Evolutionary conservation across 2,797 vertebrate species (phyloP).

Genomic region (Cephalopachus bancanus): DNA sequence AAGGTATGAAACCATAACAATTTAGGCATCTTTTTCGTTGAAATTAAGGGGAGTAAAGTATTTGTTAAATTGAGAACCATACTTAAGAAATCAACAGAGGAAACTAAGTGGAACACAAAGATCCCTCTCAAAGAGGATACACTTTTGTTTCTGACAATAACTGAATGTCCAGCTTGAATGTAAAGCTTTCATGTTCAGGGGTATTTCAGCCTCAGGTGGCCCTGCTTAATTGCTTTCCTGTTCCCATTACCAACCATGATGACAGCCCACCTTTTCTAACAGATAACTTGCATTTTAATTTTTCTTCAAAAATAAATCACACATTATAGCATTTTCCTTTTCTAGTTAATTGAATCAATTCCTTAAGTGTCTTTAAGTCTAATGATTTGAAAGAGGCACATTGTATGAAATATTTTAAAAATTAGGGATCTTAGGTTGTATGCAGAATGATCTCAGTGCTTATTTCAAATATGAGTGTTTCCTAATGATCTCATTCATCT

Average conservation of each 20-base stretch:
- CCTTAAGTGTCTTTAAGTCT: slow-evolving; percentile 86
- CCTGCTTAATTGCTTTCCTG: slow-evolving; percentile 83
- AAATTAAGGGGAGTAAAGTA: not conserved
- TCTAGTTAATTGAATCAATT: slow-evolving; percentile 89
- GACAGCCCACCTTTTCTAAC: slow-evolving; percentile 84
- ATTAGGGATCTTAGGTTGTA: slow-evolving; percentile 80
- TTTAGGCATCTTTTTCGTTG: slow-evolving; percentile 34
- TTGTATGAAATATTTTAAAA: slow-evolving; percentile 85
- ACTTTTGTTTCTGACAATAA: slow-evolving; percentile 62
- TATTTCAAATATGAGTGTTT: slow-evolving; percentile 79
- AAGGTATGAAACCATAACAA: slow-evolving; percentile 20
- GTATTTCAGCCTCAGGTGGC: slow-evolving; percentile 81
- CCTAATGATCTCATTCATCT: slow-evolving; percentile 80
- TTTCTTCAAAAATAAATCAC: slow-evolving; percentile 90
- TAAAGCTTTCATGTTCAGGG: slow-evolving; percentile 60
- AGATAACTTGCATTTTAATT: slow-evolving; percentile 88
- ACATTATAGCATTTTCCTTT: slow-evolving; percentile 83
- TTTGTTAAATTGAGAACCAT: slow-evolving; percentile 25
- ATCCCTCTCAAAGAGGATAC: slow-evolving; percentile 63
- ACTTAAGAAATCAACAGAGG: slow-evolving; percentile 73
- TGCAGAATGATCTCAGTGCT: slow-evolving; percentile 71
- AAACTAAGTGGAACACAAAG: slow-evolving; percentile 46
- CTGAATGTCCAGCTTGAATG: slow-evolving; percentile 65
- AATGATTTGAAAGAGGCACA: slow-evolving; percentile 84
- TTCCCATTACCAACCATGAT: slow-evolving; percentile 81